Evolutionary conservation across 2,113 vertebrate species (phyloP).

Genomic region (Malurus cyaneus): DNA sequence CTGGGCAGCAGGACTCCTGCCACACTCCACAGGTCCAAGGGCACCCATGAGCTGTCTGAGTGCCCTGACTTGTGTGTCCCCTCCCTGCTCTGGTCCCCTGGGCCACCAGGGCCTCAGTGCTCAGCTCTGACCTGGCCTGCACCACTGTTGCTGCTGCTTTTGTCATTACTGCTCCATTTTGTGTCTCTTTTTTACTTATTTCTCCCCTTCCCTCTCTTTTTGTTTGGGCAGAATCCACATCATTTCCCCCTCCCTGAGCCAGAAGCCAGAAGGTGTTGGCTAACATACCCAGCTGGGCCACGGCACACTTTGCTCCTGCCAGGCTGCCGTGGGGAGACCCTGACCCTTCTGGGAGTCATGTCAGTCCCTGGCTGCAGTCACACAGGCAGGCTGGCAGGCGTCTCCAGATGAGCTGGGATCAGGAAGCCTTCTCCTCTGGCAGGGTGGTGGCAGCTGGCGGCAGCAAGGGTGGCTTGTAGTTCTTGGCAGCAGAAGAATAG

Average conservation of each 20-base stretch:
- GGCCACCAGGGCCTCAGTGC: accelerated
- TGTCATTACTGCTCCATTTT: not conserved
- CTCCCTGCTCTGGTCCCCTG: not conserved
- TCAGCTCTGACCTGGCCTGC: not conserved
- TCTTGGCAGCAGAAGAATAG: not conserved
- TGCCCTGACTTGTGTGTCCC: accelerated
- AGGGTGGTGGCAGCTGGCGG: not conserved
- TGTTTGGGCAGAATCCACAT: not conserved
- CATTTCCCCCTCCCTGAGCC: not conserved
- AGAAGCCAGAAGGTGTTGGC: accelerated
- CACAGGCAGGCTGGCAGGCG: not conserved
- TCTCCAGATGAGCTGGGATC: not conserved
- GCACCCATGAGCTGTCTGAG: accelerated
- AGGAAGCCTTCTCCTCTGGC: not conserved
- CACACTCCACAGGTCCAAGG: accelerated
- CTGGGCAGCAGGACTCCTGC: not conserved
- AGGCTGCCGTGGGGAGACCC: not conserved
- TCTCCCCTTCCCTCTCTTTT: accelerated
- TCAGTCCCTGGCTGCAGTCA: accelerated
- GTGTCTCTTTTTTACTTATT: not conserved
- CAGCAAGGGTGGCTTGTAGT: not conserved
- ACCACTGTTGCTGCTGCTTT: not conserved
- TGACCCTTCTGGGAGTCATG: accelerated
- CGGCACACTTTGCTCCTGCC: not conserved
- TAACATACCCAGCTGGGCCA: not conserved